phyloP scores from a whole-genome alignment of 2,888 invertebrate genomes.

The Aphidius colemani region DNA sequence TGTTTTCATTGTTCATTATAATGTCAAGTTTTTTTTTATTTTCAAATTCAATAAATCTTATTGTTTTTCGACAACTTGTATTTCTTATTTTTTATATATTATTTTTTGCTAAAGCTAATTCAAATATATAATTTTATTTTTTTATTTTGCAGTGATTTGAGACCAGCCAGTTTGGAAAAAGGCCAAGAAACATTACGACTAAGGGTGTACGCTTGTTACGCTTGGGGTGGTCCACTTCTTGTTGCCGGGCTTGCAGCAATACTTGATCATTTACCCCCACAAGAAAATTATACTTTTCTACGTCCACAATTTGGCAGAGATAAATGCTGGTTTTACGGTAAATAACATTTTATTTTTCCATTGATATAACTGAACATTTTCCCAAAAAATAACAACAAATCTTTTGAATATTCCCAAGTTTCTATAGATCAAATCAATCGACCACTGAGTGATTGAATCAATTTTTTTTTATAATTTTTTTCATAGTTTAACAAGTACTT shows the following conservation, averaged over 20 bases:
- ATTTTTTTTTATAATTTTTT: too few relatives aligned
- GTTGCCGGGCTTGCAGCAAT: conserved; percentile 76
- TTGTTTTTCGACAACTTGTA: not conserved
- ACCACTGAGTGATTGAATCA: too few relatives aligned
- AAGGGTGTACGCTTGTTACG: conserved; percentile 80
- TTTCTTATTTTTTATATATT: conserved; percentile 3
- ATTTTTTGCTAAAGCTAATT: not conserved
- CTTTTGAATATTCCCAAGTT: too few relatives aligned
- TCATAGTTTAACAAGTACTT: too few relatives aligned
- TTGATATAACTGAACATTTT: too few relatives aligned
- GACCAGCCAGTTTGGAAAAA: conserved; percentile 83
- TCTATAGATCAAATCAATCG: too few relatives aligned
- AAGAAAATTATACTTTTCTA: conserved; percentile 66
- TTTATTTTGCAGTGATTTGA: conserved; percentile 71
- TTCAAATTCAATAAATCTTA: conserved; percentile 2
- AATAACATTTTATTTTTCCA: conserved; percentile 43
- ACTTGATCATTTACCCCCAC: conserved; percentile 71
- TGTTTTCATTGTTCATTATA: conserved; percentile 4
- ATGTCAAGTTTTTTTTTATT: not conserved
- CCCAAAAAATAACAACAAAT: too few relatives aligned
- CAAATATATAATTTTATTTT: conserved; percentile 22
- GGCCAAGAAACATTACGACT: conserved; percentile 81
- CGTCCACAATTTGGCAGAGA: conserved; percentile 79
- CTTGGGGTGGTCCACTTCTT: conserved; percentile 82
- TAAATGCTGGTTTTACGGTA: conserved; percentile 85